Percentiles rank a stretch among this genome's conserved stretches.
Conservation (phyloP, 2,113 vertebrate genomes). For the Fregata magnificens region DNA sequence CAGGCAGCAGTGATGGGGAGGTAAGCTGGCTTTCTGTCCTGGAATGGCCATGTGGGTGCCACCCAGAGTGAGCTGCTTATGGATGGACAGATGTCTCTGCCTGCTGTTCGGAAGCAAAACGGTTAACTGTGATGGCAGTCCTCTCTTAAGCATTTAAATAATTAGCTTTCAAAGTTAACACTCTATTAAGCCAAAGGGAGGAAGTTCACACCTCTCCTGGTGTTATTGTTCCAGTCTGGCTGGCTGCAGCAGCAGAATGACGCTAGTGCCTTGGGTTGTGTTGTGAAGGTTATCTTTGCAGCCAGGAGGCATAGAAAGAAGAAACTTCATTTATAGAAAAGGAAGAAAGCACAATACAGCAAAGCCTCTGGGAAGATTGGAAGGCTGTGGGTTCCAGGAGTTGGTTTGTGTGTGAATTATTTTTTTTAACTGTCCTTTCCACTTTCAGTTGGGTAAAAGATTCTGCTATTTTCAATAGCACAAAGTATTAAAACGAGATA, state of each 20-base stretch:
- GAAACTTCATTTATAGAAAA: conserved; percentile 30
- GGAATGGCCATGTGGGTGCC: neutral
- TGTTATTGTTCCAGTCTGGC: conserved; percentile 46
- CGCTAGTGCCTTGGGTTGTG: conserved; percentile 30
- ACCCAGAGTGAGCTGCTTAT: rapidly evolving
- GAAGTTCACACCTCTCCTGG: conserved; percentile 59
- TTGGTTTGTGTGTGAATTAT: neutral
- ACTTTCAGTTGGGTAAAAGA: neutral
- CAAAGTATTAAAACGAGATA: neutral
- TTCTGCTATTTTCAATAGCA: neutral
- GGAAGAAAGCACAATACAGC: conserved; percentile 47
- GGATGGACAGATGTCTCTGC: neutral
- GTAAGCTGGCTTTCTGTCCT: neutral
- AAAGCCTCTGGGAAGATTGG: conserved; percentile 41
- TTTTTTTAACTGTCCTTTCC: neutral
- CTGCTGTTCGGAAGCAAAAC: neutral
- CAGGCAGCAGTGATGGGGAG: neutral
- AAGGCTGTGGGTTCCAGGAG: neutral
- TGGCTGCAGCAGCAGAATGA: conserved; percentile 2
- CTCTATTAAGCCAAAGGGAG: conserved; percentile 37
- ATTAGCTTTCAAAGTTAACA: conserved; percentile 44
- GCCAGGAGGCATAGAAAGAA: conserved; percentile 26
- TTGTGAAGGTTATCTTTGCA: conserved; percentile 49
- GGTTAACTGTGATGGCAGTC: neutral
- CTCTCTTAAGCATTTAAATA: conserved; percentile 1